These are phyloP conservation scores for Heteronetta atricapilla DNA, from an alignment of 2,113 vertebrate species.

Conservation along the genomic window DNA sequence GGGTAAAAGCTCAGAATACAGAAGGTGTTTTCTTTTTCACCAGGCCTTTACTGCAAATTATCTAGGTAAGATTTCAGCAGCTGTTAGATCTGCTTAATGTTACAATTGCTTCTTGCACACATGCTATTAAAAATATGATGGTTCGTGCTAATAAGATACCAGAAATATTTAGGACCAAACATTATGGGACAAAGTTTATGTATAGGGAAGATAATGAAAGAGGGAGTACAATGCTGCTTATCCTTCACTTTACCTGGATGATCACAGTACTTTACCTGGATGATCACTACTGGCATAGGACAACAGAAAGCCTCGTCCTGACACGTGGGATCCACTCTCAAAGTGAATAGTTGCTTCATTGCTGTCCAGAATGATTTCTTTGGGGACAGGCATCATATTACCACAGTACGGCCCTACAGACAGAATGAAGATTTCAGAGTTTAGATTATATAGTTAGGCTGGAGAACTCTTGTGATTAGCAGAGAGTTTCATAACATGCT, in stretches of 20 bases:
- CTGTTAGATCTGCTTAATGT: neutral
- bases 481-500: neutral
- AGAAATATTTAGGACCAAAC: neutral
- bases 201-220: neutral
- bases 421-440: conserved; percentile 53
- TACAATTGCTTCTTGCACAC: neutral
- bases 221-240: neutral
- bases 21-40: neutral
- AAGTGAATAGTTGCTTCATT: conserved; percentile 84
- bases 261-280: conserved; percentile 80
- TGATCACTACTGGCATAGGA: conserved; percentile 84
- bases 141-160: neutral
- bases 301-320: conserved; percentile 86
- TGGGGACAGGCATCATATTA: conserved; percentile 63
- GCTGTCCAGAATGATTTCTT: conserved; percentile 77
- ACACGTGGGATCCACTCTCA: conserved; percentile 81
- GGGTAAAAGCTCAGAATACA: neutral
- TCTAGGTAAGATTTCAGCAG: neutral
- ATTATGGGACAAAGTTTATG: neutral
- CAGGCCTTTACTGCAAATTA: neutral
- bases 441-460: neutral
- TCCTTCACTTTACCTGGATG: conserved; percentile 79
- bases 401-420: conserved; percentile 81
- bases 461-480: neutral
- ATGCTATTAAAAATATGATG: neutral